These are phyloP conservation scores for Osmoderma eremita DNA, from an alignment of 2,888 invertebrate genomes.

Conservation along the genomic window DNA sequence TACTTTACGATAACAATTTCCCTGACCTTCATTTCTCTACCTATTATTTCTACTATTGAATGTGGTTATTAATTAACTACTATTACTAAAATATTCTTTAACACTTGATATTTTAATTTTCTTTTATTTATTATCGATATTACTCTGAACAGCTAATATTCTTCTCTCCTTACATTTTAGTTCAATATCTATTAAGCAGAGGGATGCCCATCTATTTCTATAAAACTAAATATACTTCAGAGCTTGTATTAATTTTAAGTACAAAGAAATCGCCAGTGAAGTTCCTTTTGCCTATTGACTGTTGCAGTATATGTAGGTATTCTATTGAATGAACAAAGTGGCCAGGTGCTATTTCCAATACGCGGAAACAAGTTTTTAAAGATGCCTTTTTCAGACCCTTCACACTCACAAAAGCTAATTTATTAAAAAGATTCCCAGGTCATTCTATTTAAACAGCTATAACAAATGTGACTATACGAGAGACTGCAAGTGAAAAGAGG, in stretches of 20 bases:
- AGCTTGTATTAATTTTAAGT: background rate
- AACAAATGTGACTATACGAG: conserved; percentile 5
- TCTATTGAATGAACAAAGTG: conserved; percentile 7
- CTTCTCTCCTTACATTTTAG: no score
- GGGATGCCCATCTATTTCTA: background rate
- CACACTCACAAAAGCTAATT: conserved; percentile 11
- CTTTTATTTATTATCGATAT: no score
- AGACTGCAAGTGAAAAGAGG: conserved; percentile 1
- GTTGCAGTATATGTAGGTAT: background rate
- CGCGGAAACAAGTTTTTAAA: conserved; percentile 28
- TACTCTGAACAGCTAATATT: no score
- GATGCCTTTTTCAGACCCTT: conserved; percentile 11
- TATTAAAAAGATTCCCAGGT: conserved; percentile 24
- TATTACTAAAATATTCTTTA: no score
- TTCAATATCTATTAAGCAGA: background rate
- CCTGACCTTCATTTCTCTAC: no score
- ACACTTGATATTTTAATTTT: no score
- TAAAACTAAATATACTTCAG: conserved; percentile 4
- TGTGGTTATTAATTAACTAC: no score
- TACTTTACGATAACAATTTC: no score
- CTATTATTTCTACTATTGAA: no score
- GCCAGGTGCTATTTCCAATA: conserved; percentile 30
- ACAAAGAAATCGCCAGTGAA: conserved; percentile 6
- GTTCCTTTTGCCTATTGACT: background rate
- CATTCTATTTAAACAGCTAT: background rate